Conservation (phyloP, 2,888 invertebrate genomes). For the Quadriops clusia region DNA sequence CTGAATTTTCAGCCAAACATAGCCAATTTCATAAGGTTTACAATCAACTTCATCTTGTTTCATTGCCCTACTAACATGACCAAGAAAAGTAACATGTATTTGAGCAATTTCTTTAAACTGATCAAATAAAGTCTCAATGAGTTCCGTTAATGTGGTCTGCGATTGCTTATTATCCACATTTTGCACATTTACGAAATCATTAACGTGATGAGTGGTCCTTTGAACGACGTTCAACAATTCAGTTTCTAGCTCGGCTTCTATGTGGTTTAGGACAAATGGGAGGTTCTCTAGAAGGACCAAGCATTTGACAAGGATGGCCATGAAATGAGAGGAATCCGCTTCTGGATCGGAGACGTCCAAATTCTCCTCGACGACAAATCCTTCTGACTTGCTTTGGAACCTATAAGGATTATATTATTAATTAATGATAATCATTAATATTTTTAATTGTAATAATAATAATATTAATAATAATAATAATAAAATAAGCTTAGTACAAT, state of each 20-base stretch:
- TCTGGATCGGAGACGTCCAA: slow-evolving; percentile 47
- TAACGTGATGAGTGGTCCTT: slow-evolving; percentile 64
- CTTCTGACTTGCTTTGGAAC: slow-evolving; percentile 24
- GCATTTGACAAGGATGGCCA: slow-evolving; percentile 75
- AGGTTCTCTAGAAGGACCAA: slow-evolving; percentile 72
- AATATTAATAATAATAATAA: slow-evolving; percentile 1
- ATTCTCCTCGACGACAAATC: slow-evolving; percentile 45
- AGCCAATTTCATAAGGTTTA: slow-evolving; percentile 55
- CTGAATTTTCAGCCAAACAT: slow-evolving; percentile 85
- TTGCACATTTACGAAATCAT: slow-evolving; percentile 43
- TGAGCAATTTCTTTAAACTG: slow-evolving; percentile 73
- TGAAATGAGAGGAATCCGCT: slow-evolving; percentile 53
- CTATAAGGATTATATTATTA: too few species aligned
- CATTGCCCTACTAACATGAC: slow-evolving; percentile 48
- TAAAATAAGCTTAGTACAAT: background rate
- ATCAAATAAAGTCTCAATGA: slow-evolving; percentile 65
- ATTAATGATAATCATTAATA: too few species aligned
- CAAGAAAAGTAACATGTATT: slow-evolving; percentile 59
- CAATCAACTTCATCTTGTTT: slow-evolving; percentile 44
- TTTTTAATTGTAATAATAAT: background rate
- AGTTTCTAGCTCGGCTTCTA: slow-evolving; percentile 72
- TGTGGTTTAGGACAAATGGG: slow-evolving; percentile 74
- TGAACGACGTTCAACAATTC: slow-evolving; percentile 71
- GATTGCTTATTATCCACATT: slow-evolving; percentile 26
- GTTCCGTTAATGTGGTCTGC: slow-evolving; percentile 42